Evolutionary conservation across 2,888 invertebrate species (phyloP).

Genomic region (Pterostichus niger): DNA sequence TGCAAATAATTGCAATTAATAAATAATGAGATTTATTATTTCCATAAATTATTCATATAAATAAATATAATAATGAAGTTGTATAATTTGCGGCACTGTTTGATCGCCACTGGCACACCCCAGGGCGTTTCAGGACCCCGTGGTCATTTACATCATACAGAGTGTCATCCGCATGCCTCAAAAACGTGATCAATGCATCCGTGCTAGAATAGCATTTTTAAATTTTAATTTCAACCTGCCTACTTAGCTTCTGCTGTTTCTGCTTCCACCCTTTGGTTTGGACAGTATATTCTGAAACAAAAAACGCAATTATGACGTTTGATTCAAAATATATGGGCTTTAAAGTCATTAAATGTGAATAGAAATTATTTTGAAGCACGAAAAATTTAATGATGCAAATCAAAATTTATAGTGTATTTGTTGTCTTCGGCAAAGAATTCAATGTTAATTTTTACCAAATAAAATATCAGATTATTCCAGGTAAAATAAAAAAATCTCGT

Average conservation of each 20-base stretch:
- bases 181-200: conserved; percentile 35
- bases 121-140: background rate
- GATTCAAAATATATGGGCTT: too few relatives aligned
- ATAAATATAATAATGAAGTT: too few relatives aligned
- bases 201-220: background rate
- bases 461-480: too few relatives aligned
- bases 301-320: too few relatives aligned
- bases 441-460: too few relatives aligned
- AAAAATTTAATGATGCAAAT: too few relatives aligned
- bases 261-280: background rate
- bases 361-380: too few relatives aligned
- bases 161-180: conserved; percentile 35
- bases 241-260: background rate
- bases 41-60: background rate
- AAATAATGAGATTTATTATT: background rate
- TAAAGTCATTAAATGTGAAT: too few relatives aligned
- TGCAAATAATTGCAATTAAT: background rate
- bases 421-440: too few relatives aligned
- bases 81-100: background rate
- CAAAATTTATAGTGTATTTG: too few relatives aligned
- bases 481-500: too few relatives aligned
- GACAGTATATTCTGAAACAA: too few relatives aligned
- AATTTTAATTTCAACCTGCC: conserved; percentile 17
- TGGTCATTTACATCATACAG: conserved; percentile 44
- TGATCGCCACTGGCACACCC: background rate